phyloP scores from a whole-genome alignment of 2,113 vertebrate species.

The Lonchura striata region DNA sequence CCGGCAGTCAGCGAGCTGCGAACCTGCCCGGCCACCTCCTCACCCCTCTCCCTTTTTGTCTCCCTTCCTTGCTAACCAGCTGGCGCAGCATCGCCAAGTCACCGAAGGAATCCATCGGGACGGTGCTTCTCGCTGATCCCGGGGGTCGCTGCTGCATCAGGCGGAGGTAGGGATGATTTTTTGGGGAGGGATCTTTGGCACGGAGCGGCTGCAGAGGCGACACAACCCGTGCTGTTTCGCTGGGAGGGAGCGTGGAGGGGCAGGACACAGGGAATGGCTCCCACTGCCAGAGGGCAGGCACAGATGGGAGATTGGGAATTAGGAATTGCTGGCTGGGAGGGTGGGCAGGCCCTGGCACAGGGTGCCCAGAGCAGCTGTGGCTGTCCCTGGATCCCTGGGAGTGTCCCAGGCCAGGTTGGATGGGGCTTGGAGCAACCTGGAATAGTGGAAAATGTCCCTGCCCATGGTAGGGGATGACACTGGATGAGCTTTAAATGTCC shows the following conservation, averaged over 20 bases:
- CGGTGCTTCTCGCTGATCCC: background rate
- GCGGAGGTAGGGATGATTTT: background rate
- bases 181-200: background rate
- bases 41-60: background rate
- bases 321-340: rapidly evolving
- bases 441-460: rapidly evolving
- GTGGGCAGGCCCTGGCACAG: background rate
- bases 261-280: background rate
- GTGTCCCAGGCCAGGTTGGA: background rate
- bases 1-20: no score
- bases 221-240: no score
- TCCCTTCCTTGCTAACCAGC: background rate
- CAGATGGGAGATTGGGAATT: background rate
- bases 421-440: rapidly evolving
- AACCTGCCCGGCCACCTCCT: rapidly evolving
- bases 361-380: background rate
- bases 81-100: rapidly evolving
- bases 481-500: background rate
- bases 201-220: background rate
- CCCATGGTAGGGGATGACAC: no score
- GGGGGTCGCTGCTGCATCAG: background rate
- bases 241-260: no score
- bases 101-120: rapidly evolving
- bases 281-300: background rate
- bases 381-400: background rate